These are phyloP conservation scores for Halocynthia aurantium DNA, from an alignment of 23 tunicate species.

Conservation along the genomic window DNA sequence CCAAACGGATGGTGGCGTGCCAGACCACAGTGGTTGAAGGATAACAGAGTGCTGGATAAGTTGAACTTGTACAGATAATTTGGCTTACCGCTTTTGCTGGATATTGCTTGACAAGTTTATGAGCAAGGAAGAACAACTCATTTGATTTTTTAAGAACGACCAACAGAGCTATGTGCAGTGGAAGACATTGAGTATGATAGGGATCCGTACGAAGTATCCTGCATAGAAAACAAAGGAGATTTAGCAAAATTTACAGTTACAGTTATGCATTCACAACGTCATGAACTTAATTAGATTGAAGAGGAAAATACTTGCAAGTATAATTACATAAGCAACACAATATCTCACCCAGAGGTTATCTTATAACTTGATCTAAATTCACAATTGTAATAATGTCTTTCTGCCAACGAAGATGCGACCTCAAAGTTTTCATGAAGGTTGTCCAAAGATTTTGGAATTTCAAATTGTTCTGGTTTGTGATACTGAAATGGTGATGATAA, in stretches of 20 bases:
- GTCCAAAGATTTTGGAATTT: constrained; percentile 46
- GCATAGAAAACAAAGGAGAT: not conserved
- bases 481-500: constrained; percentile 32
- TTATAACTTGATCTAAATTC: constrained; percentile 69
- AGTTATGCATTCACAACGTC: not conserved
- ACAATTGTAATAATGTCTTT: constrained; percentile 90
- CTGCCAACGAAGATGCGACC: constrained; percentile 71
- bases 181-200: constrained; percentile 62
- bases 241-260: too few relatives aligned
- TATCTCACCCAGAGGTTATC: constrained; percentile 50
- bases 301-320: not conserved
- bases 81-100: constrained; percentile 68
- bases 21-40: too few relatives aligned
- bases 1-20: too few relatives aligned
- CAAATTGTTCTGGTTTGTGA: constrained; percentile 64
- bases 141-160: constrained; percentile 67
- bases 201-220: constrained; percentile 74
- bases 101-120: constrained; percentile 58
- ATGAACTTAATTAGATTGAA: not conserved
- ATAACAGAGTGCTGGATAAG: too few relatives aligned
- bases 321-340: not conserved
- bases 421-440: constrained; percentile 73
- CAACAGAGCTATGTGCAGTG: constrained; percentile 72
- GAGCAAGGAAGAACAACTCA: constrained; percentile 77
- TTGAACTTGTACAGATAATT: constrained; percentile 6